Base-by-base conservation (phyloP, 2,888 invertebrate genomes). In the Laothoe populi region DNA sequence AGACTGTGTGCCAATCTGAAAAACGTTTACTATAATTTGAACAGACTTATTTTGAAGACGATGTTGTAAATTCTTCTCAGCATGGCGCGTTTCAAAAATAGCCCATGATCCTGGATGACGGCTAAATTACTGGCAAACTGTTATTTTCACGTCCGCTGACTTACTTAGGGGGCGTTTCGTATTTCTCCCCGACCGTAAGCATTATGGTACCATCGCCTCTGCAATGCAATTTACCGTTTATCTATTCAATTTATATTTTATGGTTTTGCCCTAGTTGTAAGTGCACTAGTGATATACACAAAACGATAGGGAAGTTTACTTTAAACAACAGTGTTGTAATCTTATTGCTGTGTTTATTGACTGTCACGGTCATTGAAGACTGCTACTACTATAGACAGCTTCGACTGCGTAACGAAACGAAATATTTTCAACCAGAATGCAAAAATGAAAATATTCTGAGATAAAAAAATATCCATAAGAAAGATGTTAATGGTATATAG, bases 231-330 rank as follows among this genome's bases (percentile, higher is more conserved):
- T 78, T 77, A 73, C 74, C 74, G 75, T 81, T 84, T 87, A 87
- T 88, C 86, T 86, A 87, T 89, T 89, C 85, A 86, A 88, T 89
- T 87, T 86, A 85, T 86, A 80, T 82, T 90, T 89, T 88, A 89
- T 85, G 76, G 80, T 72, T 81, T 81, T 74, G 84, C 75, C 83
- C 87, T 73, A 87, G 81, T 85, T 87, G 72, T 66, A 75, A 68
- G 70, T 72, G 75, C 77, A 74, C 78, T 78, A 71, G 63, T 82
- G 84, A 82, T 84, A 80, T 73, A 78, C 75, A 77, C 73, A 72
- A 77, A 82, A 81, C 79, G 75, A 84, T 83, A 78, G 74, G 72
- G 73, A 69, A 71, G 68, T 82, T 79, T 77, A 73, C 73, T 71
- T 68, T 71, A 31, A 57, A 64, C 64, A 59, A 63, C 63, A 68